These are phyloP conservation scores for Bradypodion ventrale DNA, from an alignment of 2,797 vertebrate species.

Conservation along the genomic window DNA sequence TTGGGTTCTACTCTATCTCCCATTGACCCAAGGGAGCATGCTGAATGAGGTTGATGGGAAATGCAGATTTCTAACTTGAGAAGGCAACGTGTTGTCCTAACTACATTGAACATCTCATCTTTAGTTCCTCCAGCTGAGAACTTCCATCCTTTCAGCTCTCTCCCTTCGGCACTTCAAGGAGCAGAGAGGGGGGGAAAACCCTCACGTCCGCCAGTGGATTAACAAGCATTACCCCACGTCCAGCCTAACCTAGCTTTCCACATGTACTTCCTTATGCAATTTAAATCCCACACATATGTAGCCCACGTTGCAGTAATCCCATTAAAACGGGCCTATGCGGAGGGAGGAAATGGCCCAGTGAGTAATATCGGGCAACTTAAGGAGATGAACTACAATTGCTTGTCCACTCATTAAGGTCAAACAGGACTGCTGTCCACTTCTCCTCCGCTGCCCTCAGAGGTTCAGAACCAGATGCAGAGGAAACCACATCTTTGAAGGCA, in stretches of 20 bases:
- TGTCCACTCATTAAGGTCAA: slow-evolving; percentile 45
- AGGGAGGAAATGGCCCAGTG: slow-evolving; percentile 27
- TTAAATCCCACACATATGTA: slow-evolving; percentile 30
- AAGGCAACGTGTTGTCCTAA: neutral
- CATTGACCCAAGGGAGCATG: neutral
- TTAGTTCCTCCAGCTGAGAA: neutral
- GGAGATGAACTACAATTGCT: slow-evolving; percentile 40
- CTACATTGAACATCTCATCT: neutral
- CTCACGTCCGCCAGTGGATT: neutral
- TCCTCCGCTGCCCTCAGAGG: neutral
- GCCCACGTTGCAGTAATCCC: slow-evolving; percentile 58
- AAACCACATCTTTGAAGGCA: neutral
- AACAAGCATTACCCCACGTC: neutral
- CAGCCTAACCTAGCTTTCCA: neutral
- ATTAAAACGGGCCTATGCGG: slow-evolving; percentile 23
- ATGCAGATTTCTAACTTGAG: neutral
- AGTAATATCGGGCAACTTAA: slow-evolving; percentile 48
- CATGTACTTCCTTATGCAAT: neutral
- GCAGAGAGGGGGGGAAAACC: accelerated
- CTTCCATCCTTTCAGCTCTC: neutral
- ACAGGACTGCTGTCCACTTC: neutral
- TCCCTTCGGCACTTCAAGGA: neutral
- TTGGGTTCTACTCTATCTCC: neutral
- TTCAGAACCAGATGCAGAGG: neutral
- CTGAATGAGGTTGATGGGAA: too few species aligned